A percentile compares a stretch with the other conserved stretches of the same genome.
phyloP scores from a whole-genome alignment of 2,888 invertebrate genomes.

The Drosophila buzzatii region DNA sequence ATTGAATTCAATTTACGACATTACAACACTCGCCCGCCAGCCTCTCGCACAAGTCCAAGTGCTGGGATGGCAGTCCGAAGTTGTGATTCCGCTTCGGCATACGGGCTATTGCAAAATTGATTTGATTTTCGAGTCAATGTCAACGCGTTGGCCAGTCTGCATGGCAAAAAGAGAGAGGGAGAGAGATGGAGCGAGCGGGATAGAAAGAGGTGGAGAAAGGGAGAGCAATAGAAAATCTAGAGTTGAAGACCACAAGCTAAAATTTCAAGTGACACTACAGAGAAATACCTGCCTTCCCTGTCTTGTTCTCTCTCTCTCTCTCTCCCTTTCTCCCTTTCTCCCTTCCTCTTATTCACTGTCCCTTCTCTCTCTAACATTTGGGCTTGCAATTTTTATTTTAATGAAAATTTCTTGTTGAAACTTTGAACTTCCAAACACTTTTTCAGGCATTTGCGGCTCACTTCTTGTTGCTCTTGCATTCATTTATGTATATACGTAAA shows the following conservation, averaged over 20 bases:
- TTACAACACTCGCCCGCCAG: constrained; percentile 21
- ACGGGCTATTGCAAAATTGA: constrained; percentile 49
- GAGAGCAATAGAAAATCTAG: background rate
- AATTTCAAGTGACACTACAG: constrained; percentile 22
- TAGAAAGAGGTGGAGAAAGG: background rate
- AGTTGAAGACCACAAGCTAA: constrained; percentile 25
- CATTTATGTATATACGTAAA: constrained; percentile 11
- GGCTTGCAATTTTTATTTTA: constrained; percentile 35
- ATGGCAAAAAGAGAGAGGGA: background rate
- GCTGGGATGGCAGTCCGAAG: background rate
- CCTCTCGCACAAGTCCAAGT: background rate
- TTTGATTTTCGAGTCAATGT: constrained; percentile 66
- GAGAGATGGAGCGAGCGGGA: too few species aligned
- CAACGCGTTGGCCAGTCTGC: constrained; percentile 41
- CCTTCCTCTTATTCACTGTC: too few species aligned
- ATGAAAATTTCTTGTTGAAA: constrained; percentile 37
- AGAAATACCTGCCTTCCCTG: background rate
- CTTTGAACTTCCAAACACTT: constrained; percentile 23
- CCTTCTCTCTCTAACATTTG: constrained; percentile 5
- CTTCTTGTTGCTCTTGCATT: constrained; percentile 13
- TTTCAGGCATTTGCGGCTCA: background rate
- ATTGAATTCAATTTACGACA: constrained; percentile 65
- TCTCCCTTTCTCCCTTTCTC: too few species aligned
- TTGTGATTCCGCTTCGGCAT: constrained; percentile 10
- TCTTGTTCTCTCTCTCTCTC: background rate